Conservation (phyloP, 2,797 vertebrate species). For the Oreonectes daqikongensis region DNA sequence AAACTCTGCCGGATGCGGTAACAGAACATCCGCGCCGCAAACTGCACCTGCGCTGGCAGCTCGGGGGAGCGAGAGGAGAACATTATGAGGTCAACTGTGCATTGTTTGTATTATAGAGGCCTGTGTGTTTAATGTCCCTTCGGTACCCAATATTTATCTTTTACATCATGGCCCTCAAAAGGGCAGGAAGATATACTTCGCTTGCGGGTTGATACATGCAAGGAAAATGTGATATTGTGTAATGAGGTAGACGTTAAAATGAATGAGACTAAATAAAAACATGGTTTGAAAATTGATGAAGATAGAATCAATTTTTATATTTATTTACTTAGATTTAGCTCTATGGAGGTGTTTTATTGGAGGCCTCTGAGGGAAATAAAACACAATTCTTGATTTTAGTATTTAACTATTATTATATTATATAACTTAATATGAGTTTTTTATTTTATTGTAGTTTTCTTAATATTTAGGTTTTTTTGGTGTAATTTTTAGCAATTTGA, state of each 20-base stretch:
- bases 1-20: slow-evolving; percentile 36
- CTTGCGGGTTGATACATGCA: slow-evolving; percentile 1
- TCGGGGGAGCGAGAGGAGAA: slow-evolving; percentile 40
- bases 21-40: slow-evolving; percentile 6
- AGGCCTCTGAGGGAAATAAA: too few species aligned
- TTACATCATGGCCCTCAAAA: slow-evolving; percentile 39
- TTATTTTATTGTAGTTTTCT: too few species aligned
- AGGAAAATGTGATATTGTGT: slow-evolving; percentile 11
- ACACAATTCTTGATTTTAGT: too few species aligned
- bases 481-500: too few species aligned
- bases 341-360: neutral
- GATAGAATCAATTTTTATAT: neutral
- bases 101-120: slow-evolving; percentile 42
- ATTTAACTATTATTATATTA: too few species aligned
- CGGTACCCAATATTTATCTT: slow-evolving; percentile 45
- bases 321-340: neutral
- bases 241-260: neutral
- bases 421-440: too few species aligned
- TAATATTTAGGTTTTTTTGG: too few species aligned
- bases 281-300: neutral
- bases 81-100: slow-evolving; percentile 52
- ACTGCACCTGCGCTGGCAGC: slow-evolving; percentile 44
- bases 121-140: slow-evolving; percentile 50
- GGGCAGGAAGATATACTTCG: neutral
- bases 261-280: neutral